Conservation (phyloP, 2,113 vertebrate species). For the Takifugu bimaculatus region DNA sequence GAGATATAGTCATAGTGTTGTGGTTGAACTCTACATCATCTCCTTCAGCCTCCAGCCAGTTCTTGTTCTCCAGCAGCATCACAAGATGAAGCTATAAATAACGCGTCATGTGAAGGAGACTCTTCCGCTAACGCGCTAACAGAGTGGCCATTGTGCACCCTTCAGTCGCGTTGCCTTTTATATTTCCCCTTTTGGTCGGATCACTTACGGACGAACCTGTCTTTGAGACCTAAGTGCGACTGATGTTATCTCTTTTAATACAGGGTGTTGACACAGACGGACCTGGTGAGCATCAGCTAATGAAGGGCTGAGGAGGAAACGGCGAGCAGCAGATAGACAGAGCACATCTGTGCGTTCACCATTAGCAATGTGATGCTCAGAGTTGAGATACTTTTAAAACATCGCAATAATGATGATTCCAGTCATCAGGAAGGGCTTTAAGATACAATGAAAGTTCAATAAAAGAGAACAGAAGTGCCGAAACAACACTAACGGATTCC, state of each 20-base stretch:
- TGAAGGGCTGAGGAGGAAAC: too few species aligned
- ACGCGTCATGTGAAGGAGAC: conserved; percentile 41
- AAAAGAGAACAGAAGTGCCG: not conserved
- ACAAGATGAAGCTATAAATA: conserved; percentile 52
- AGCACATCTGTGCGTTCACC: too few species aligned
- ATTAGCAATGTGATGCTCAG: too few species aligned
- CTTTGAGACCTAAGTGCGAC: too few species aligned
- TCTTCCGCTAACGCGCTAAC: not conserved
- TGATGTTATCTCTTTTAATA: too few species aligned
- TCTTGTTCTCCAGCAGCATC: conserved; percentile 41
- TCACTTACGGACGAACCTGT: too few species aligned
- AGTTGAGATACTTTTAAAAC: too few species aligned
- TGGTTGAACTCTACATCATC: too few species aligned
- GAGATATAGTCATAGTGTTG: too few species aligned
- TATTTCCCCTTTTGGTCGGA: not conserved
- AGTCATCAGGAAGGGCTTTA: not conserved
- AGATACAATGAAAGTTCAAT: not conserved
- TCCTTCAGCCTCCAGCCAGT: conserved; percentile 29
- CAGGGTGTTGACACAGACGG: too few species aligned
- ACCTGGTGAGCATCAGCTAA: too few species aligned
- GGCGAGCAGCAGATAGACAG: too few species aligned
- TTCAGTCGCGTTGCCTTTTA: conserved; percentile 6
- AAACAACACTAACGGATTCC: not conserved
- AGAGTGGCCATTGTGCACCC: conserved; percentile 21
- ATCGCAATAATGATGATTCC: not conserved